phyloP scores from a whole-genome alignment of 1,140 invertebrate species.

The Cotesia chilonis region DNA sequence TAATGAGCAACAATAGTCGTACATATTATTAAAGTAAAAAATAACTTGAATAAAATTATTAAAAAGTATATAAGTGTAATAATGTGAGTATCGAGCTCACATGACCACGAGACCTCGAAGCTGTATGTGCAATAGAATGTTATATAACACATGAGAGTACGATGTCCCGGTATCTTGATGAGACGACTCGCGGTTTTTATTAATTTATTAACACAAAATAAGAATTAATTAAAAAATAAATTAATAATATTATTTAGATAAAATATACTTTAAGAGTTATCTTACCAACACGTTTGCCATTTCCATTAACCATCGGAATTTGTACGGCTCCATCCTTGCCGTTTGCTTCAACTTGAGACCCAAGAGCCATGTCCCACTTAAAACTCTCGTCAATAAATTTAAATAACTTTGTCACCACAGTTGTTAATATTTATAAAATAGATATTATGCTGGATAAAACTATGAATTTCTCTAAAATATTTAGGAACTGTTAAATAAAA shows the following conservation, averaged over 20 bases:
- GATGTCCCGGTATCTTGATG: constrained; percentile 25
- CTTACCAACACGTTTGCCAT: constrained; percentile 44
- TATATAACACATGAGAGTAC: constrained; percentile 32
- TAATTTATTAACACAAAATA: constrained; percentile 1
- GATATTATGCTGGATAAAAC: constrained; percentile 18
- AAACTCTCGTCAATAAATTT: not conserved
- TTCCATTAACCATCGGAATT: constrained; percentile 55
- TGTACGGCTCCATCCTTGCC: constrained; percentile 55
- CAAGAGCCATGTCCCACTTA: constrained; percentile 58
- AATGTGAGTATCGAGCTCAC: constrained; percentile 19
- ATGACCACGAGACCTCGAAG: constrained; percentile 36
- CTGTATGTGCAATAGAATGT: constrained; percentile 32
- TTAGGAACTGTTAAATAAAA: not conserved
- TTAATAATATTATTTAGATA: not conserved
- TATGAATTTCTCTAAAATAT: constrained; percentile 6
- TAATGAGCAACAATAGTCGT: not conserved
- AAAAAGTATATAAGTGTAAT: not conserved
- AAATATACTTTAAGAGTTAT: constrained; percentile 41
- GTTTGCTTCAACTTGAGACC: constrained; percentile 57
- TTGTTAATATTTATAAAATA: not conserved
- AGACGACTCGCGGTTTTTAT: not conserved
- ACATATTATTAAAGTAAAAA: not conserved
- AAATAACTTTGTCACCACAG: constrained; percentile 12
- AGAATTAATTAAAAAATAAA: not conserved
- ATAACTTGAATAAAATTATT: not conserved